Evolutionary conservation across 1,140 invertebrate genomes (phyloP).

Genomic region (Halictus rubicundus): DNA sequence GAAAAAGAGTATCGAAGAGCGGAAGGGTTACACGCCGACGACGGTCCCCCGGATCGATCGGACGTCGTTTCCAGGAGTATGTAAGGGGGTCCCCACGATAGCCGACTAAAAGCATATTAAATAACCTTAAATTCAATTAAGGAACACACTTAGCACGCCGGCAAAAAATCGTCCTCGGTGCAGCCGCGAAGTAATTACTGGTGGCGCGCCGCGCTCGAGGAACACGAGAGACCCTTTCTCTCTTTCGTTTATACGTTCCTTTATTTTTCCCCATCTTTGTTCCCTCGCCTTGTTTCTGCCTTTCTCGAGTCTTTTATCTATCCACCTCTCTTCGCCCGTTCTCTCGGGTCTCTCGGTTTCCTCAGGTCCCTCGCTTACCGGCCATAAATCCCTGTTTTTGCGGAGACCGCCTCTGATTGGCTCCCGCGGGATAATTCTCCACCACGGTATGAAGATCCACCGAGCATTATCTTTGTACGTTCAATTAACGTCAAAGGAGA

Average conservation of each 20-base stretch:
- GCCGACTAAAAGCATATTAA: conserved; percentile 74
- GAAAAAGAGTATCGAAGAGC: not conserved
- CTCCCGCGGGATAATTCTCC: conserved; percentile 57
- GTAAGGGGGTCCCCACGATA: conserved; percentile 54
- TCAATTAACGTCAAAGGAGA: conserved; percentile 34
- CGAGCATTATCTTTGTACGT: conserved; percentile 3
- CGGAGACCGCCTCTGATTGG: conserved; percentile 63
- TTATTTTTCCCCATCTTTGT: not conserved
- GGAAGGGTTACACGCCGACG: not conserved
- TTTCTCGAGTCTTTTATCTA: conserved; percentile 14
- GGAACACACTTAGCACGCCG: conserved; percentile 68
- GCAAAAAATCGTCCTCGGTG: conserved; percentile 67
- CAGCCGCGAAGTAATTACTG: conserved; percentile 76
- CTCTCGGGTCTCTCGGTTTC: not conserved
- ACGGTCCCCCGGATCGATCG: conserved; percentile 39
- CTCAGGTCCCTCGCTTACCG: conserved; percentile 55
- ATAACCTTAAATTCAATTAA: conserved; percentile 80
- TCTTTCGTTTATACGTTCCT: not conserved
- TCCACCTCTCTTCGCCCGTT: not conserved
- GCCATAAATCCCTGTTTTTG: conserved; percentile 76
- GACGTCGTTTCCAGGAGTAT: conserved; percentile 55
- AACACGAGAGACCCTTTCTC: conserved; percentile 3
- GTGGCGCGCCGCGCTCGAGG: conserved; percentile 41
- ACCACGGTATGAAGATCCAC: not conserved
- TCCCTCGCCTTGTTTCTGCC: not conserved